Evolutionary conservation across 2,888 invertebrate species (phyloP), one percentile per base, ranked within the genome.

Genomic region (Lycophotia porphyrea): DNA sequence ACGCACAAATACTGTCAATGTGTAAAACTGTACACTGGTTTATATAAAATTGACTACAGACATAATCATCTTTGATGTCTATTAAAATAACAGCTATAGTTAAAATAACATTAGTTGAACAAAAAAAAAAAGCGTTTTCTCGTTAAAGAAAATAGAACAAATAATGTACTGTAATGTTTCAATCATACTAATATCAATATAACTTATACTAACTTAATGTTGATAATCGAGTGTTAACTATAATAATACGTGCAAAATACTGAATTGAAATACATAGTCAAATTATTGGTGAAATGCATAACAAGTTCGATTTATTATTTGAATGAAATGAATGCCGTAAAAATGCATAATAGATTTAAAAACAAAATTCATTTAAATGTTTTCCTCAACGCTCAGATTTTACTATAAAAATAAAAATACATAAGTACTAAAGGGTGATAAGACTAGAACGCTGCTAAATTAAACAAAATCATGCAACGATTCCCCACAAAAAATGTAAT

Each of bases 1-100:
- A 70, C 18, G 49, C 64, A 64, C 58, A 74, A 81, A 84, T 73
- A 84, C 85, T 84, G 76, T 69, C 61, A 66, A 69, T 49, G 42
- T 73, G 44, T 71, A 68, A 69, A 69, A 73, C 49, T 73, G 39
- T 42, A 74, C 47, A 65, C 7, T n/a, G 21, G 44, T 72, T 47
- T 72, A 58, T 49, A n/a, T 66, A 47, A 60, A 55, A 80, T 63
- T 63, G 39, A 70, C n/a, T 58, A 58, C 36, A 31, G 1, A 39
- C 24, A n/a, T 49, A n/a, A n/a, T n/a, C 7, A 24, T 21, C 2
- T 58, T 36, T 47, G 13, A 74, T 27, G 36, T 44, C 5, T 36
- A 9, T 69, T 44, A 44, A 34, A 55, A 27, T 24, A 42, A 71
- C 58, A 60, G 58, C 31, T 31, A 70, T 18, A 15, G 18, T 27